phyloP scores from a whole-genome alignment of 1,140 invertebrate genomes.

The Pogonomyrmex californicus region DNA sequence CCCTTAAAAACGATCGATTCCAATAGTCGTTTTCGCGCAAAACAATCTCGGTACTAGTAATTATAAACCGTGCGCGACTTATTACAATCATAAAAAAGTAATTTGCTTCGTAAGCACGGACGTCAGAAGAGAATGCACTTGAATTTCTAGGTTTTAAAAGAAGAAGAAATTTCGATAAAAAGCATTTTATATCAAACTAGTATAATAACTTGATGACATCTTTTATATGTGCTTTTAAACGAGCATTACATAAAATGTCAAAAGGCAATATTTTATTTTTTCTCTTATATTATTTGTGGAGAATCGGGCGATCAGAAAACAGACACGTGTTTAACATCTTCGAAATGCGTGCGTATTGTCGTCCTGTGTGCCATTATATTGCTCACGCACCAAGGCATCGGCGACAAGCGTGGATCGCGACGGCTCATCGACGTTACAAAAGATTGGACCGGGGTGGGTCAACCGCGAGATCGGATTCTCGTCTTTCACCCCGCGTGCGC shows the following conservation, averaged over 20 bases:
- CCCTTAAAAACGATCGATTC: constrained; percentile 17
- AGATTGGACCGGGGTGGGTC: constrained; percentile 65
- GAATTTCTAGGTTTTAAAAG: not conserved
- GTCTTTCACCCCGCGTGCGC: constrained; percentile 46
- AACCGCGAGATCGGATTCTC: constrained; percentile 70
- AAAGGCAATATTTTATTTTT: not conserved
- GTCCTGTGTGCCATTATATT: constrained; percentile 63
- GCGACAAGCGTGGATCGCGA: constrained; percentile 60
- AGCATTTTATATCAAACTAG: not conserved
- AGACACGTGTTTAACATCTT: constrained; percentile 13
- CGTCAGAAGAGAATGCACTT: not conserved
- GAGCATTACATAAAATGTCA: not conserved
- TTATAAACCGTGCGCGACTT: constrained; percentile 35
- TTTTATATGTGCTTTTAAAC: not conserved
- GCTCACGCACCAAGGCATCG: constrained; percentile 50
- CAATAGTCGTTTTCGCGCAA: constrained; percentile 32
- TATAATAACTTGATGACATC: not conserved
- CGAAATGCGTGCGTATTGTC: constrained; percentile 39
- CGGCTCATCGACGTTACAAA: constrained; percentile 72
- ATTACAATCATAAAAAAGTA: constrained; percentile 33
- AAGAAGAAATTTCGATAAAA: constrained; percentile 25
- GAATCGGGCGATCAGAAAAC: not conserved
- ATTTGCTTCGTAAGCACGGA: constrained; percentile 31
- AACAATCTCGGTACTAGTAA: constrained; percentile 26
- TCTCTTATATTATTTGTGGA: not conserved